Base-by-base conservation (phyloP, 2,113 vertebrate genomes). In the Cyrtonyx montezumae region DNA sequence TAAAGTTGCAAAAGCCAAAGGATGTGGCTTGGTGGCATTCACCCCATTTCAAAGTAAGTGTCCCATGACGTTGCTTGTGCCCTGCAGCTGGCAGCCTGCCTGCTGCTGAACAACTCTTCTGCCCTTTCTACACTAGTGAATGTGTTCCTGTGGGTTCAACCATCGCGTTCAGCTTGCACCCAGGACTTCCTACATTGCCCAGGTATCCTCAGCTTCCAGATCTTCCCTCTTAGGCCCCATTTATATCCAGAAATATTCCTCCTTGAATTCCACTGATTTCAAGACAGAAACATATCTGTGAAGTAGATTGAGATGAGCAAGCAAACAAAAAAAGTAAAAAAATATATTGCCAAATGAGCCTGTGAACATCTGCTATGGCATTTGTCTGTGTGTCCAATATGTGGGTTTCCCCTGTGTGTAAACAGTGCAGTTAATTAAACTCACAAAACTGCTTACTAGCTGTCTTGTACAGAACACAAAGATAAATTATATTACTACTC, bases 401-500 rank as follows among this genome's bases (percentile, higher is more conserved):
- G 25, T 15, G 8, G 30, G 32, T 46, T 94, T 87, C 75, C 58
- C 25, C 53, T 28, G 19, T 46, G 59, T 4, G 20, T 26, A 81
- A 91, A 67, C 13, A 59, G 19, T 53, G 42, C 9, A 20, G 75
- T 86, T 83, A 95, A 94, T 93, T 77, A 87, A 95, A 84, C n/a
- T 53, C 43, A 53, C 9, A 6, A 56, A 91, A 70, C 37, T 48
- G 15, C 71, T 68, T 79, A 84, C 91, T 94, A 94, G 83, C 80
- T 69, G 40, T 70, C 22, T 78, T 48, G 40, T 4, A 67, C 17
- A 68, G 59, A 79, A 80, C 68, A 16, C 49, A 12, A 20, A 40
- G 28, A 11, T 4, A 63, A 51, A 80, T 34, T 30, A 9, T 61
- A 36, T 58, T 80, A 75, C 51, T 79, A 36, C 13, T 71, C 19